Conservation (phyloP, 2,888 invertebrate species). For the Tachina grossa region DNA sequence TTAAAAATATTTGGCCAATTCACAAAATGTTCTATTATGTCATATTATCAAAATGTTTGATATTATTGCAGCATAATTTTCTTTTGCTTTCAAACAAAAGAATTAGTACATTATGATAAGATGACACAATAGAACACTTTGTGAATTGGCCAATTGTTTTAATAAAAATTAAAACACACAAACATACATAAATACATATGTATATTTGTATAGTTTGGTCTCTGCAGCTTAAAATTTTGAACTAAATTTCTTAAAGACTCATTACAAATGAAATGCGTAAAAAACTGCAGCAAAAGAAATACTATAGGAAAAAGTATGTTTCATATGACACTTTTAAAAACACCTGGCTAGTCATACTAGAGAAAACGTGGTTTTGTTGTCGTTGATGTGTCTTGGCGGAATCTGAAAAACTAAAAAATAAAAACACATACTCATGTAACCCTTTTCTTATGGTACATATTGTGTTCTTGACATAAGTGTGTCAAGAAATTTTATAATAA, state of each 20-base stretch:
- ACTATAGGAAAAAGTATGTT: neutral
- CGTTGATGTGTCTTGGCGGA: conserved; percentile 14
- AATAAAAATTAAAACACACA: too few relatives aligned
- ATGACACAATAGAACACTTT: too few relatives aligned
- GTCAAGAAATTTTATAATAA: neutral
- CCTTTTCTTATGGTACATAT: neutral
- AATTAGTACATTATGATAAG: too few relatives aligned
- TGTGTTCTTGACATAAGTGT: conserved; percentile 3
- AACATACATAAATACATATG: too few relatives aligned
- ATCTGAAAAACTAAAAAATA: neutral
- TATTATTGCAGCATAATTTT: too few relatives aligned
- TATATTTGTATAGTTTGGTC: too few relatives aligned
- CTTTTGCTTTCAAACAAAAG: too few relatives aligned
- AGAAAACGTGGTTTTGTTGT: neutral
- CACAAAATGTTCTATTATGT: too few relatives aligned
- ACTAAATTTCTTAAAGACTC: neutral
- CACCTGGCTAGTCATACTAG: neutral
- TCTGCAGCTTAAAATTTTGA: neutral
- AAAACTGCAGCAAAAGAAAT: neutral
- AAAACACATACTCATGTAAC: too few relatives aligned
- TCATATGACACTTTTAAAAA: conserved; percentile 10
- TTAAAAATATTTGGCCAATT: too few relatives aligned
- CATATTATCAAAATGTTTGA: too few relatives aligned
- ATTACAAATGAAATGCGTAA: neutral
- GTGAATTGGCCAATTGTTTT: too few relatives aligned